Evolutionary conservation across 1,140 invertebrate genomes (phyloP).

Genomic region (Dysdera silvatica): DNA sequence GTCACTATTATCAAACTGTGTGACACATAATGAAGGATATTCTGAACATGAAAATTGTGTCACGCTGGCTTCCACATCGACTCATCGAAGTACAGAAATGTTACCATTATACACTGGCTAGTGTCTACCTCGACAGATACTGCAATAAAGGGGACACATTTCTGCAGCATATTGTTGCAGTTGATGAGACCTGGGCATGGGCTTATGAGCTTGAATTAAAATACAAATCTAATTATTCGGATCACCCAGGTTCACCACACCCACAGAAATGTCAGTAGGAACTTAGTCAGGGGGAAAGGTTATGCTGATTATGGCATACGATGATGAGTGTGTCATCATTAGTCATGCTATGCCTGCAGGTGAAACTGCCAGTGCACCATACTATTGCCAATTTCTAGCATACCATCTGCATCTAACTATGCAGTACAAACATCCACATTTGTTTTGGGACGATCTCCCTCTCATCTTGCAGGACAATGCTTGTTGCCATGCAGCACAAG

Average conservation of each 20-base stretch:
- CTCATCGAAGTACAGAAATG: conserved; percentile 9
- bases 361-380: too few species aligned
- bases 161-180: not conserved
- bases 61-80: conserved; percentile 5
- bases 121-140: not conserved
- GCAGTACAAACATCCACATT: too few species aligned
- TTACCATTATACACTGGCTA: not conserved
- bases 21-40: not conserved
- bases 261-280: conserved; percentile 1
- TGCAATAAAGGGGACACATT: not conserved
- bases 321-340: not conserved
- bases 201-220: conserved; percentile 12
- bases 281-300: not conserved
- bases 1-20: not conserved
- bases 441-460: too few species aligned
- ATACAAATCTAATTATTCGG: conserved; percentile 5
- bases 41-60: not conserved
- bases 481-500: too few species aligned
- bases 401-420: too few species aligned
- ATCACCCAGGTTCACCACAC: not conserved
- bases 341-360: too few species aligned
- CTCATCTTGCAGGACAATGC: too few species aligned
- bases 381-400: too few species aligned
- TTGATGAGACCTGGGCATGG: conserved; percentile 1
- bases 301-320: conserved; percentile 6